Evolutionary conservation across 2,888 invertebrate genomes (phyloP), one percentile per base, ranked within the genome.

Genomic region (Tortricodes alternella): DNA sequence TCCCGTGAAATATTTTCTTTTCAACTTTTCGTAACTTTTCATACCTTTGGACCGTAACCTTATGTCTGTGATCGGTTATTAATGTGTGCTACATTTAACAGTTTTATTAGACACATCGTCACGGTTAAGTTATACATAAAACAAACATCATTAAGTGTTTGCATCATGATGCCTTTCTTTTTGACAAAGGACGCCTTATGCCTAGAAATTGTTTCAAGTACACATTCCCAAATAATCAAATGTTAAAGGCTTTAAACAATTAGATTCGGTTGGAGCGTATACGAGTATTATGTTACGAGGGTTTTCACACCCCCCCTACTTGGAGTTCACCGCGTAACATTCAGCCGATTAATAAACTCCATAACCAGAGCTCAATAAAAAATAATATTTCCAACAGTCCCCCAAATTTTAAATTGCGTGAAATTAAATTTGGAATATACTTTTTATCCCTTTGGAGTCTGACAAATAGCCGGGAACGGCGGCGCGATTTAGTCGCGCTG

Each of bases 351-450:
- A 82, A 81, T 78, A 81, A 83, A 83, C 81, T 81, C 73, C 70
- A 74, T 76, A 80, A 78, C 76, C 62, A 68, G 74, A 62, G 73
- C 76, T 71, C 78, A 78, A 83, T 85, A 84, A 87, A 87, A 86
- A 85, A 80, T 79, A 82, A 84, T 75, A 74, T 76, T 74, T 67
- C 76, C 61, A 67, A 76, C 67, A 79, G 80, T 79, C 83, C 89
- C 88, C 87, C 77, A 79, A 73, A 79, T 85, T 87, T 79, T 67
- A 86, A 89, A 89, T 85, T 88, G 89, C 90, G 89, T 90, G 88
- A 90, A 90, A 90, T 90, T 90, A 90, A 90, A 89, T 90, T 89
- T 89, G 82, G 81, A 87, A 87, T 89, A 81, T 81, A 89, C 84
- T 78, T 82, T 84, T 87, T 78, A 86, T 88, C 89, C 89, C 86